Evolutionary conservation across 2,113 vertebrate species (phyloP).

Genomic region (Columba janthina): DNA sequence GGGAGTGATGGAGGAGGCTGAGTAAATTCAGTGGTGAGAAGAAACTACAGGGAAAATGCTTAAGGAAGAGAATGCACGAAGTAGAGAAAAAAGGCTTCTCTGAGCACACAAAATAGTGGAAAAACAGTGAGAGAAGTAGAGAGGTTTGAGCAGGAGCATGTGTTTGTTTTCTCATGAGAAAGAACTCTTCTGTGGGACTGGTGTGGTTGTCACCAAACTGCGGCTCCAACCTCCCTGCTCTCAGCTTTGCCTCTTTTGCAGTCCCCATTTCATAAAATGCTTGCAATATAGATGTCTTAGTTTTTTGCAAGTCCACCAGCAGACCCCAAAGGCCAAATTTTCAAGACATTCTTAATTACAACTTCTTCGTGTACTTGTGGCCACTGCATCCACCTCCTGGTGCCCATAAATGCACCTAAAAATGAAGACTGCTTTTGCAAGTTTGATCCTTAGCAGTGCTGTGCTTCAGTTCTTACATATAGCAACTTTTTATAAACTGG

Average conservation of each 20-base stretch:
- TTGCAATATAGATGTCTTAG: not conserved
- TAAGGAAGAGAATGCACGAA: not conserved
- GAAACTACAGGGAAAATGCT: not conserved
- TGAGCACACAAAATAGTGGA: not conserved
- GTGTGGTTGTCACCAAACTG: not conserved
- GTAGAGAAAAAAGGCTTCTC: not conserved
- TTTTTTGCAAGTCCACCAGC: not conserved
- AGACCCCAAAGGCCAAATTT: not conserved
- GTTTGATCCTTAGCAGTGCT: not conserved
- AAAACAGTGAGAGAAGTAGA: not conserved
- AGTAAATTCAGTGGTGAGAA: not conserved
- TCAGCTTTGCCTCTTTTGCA: not conserved
- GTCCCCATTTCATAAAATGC: not conserved
- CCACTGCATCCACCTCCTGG: not conserved
- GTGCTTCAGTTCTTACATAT: not conserved
- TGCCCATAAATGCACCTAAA: not conserved
- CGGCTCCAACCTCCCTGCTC: not conserved
- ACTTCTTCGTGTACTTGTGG: not conserved
- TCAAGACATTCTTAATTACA: not conserved
- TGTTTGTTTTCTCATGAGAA: not conserved
- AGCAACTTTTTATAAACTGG: constrained; percentile 50
- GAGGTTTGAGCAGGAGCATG: rapidly evolving
- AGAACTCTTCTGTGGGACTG: not conserved
- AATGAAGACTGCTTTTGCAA: not conserved
- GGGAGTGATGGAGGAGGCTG: not conserved